These are phyloP conservation scores for Aeoliscus strigatus DNA, from an alignment of 2,797 vertebrate species.

Conservation along the genomic window DNA sequence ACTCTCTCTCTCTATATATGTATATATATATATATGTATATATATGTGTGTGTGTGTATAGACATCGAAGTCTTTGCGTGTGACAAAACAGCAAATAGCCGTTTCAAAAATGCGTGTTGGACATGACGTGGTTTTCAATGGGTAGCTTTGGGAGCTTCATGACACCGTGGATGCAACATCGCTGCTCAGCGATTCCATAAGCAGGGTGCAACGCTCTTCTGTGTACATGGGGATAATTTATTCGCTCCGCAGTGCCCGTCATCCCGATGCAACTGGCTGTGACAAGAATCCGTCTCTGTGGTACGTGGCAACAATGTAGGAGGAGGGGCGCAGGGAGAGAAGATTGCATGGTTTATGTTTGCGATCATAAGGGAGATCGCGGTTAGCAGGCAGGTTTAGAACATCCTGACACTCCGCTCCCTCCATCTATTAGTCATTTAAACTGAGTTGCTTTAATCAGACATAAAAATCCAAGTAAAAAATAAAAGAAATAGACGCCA, in stretches of 20 bases:
- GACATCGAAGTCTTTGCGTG: slow-evolving; percentile 17
- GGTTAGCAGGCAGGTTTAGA: slow-evolving; percentile 57
- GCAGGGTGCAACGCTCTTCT: slow-evolving; percentile 50
- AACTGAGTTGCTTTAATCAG: slow-evolving; percentile 8
- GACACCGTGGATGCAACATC: slow-evolving; percentile 51
- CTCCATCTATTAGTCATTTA: slow-evolving; percentile 12
- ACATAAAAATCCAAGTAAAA: slow-evolving; percentile 9
- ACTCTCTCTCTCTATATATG: slow-evolving; percentile 6
- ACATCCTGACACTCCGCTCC: slow-evolving; percentile 2
- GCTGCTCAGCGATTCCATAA: slow-evolving; percentile 60
- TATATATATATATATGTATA: no score
- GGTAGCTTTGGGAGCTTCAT: slow-evolving; percentile 30
- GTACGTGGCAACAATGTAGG: slow-evolving; percentile 64
- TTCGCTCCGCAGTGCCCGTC: slow-evolving; percentile 62
- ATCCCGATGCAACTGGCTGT: slow-evolving; percentile 64
- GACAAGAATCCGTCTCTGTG: slow-evolving; percentile 65
- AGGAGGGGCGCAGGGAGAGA: slow-evolving; percentile 26
- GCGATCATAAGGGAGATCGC: slow-evolving; percentile 39
- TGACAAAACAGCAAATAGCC: slow-evolving; percentile 38
- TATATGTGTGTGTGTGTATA: no score
- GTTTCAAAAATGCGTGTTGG: slow-evolving; percentile 41
- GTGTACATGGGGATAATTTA: slow-evolving; percentile 66
- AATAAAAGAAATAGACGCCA: slow-evolving; percentile 37
- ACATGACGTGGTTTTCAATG: slow-evolving; percentile 55
- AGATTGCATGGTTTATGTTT: slow-evolving; percentile 51